Evolutionary conservation across 2,113 vertebrate species (phyloP).

Genomic region (Pterophyllum scalare): DNA sequence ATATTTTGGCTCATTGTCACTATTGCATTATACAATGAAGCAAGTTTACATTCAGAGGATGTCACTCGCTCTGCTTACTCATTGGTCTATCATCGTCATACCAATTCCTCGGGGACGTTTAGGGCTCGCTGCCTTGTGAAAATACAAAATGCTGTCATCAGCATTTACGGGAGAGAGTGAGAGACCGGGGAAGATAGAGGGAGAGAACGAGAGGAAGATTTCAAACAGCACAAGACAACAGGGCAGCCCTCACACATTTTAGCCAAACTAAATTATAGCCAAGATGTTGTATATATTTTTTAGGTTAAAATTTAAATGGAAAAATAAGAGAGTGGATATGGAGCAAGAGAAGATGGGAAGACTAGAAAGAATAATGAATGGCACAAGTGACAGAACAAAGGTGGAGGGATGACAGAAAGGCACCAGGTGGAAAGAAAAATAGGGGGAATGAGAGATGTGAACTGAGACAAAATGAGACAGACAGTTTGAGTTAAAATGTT

Average conservation of each 20-base stretch:
- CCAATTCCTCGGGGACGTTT: constrained; percentile 54
- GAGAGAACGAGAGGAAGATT: neutral
- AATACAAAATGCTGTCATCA: constrained; percentile 67
- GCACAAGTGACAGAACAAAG: constrained; percentile 20
- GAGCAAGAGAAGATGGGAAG: neutral
- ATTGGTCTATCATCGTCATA: constrained; percentile 52
- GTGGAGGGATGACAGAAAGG: constrained; percentile 43
- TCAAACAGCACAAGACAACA: neutral
- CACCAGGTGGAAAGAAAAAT: constrained; percentile 35
- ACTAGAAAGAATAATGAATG: constrained; percentile 14
- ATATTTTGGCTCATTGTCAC: neutral
- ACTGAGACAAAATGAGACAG: constrained; percentile 24
- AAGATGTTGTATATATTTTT: neutral
- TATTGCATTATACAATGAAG: neutral
- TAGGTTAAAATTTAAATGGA: neutral
- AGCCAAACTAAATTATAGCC: neutral
- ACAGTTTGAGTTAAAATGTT: constrained; percentile 53
- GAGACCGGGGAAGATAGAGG: neutral
- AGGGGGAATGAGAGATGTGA: constrained; percentile 5
- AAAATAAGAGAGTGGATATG: neutral
- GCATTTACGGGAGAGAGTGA: constrained; percentile 46
- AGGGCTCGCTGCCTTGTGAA: constrained; percentile 36
- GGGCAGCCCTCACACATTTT: neutral
- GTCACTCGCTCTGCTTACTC: constrained; percentile 61
- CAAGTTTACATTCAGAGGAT: constrained; percentile 55